Conservation (phyloP, 2,113 vertebrate genomes). For the Vidua chalybeata region DNA sequence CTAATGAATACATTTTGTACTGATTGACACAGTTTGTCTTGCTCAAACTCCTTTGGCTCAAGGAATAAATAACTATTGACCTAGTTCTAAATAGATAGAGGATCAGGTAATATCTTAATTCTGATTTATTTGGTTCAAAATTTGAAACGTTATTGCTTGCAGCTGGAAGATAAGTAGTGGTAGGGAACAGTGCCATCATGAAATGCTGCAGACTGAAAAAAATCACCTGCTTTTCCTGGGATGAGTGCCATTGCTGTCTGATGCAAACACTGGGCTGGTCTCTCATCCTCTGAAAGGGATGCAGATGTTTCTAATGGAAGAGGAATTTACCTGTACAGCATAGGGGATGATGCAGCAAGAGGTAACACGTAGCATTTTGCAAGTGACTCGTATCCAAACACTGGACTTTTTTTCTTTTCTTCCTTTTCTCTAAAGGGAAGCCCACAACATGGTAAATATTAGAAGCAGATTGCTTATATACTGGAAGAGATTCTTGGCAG, state of each 20-base stretch:
- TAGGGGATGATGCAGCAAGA: not conserved
- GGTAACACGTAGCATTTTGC: not conserved
- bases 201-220: slow-evolving; percentile 7
- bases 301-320: not conserved
- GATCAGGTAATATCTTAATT: slow-evolving; percentile 43
- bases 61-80: not conserved
- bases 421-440: not conserved
- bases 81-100: slow-evolving; percentile 34
- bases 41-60: not conserved
- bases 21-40: not conserved
- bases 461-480: slow-evolving; percentile 12
- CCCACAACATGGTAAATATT: slow-evolving; percentile 9
- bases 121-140: slow-evolving; percentile 1
- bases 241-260: not conserved
- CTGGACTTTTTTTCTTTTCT: not conserved
- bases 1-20: not conserved
- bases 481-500: slow-evolving; percentile 18
- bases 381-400: not conserved
- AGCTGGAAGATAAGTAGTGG: not conserved
- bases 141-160: not conserved
- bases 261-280: not conserved
- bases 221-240: slow-evolving; percentile 40
- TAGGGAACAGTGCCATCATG: not conserved
- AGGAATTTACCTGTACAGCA: not conserved
- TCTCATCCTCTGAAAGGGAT: not conserved